A percentile compares a stretch with the other conserved stretches of the same genome.
phyloP scores from a whole-genome alignment of 2,797 vertebrate species.

The Sciaenops ocellatus region DNA sequence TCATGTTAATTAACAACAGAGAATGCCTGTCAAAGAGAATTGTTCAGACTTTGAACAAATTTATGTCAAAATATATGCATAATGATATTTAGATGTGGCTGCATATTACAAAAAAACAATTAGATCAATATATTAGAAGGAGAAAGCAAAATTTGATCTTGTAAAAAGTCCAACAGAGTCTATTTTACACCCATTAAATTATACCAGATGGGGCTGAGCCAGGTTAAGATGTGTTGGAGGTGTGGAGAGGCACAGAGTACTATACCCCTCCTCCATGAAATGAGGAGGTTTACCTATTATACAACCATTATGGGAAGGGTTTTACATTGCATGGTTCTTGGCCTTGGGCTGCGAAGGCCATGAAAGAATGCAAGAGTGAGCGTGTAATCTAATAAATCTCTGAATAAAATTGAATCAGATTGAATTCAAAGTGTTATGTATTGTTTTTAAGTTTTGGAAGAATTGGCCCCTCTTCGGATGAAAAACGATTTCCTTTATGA shows the following conservation, averaged over 20 bases:
- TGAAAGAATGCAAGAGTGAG: not conserved
- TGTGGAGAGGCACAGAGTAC: conserved; percentile 1
- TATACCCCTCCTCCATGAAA: conserved; percentile 31
- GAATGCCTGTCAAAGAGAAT: not conserved
- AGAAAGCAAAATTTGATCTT: not conserved
- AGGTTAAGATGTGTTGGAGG: conserved; percentile 25
- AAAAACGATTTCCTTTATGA: not conserved
- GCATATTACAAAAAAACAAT: not conserved
- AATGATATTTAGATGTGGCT: not conserved
- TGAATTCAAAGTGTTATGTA: conserved; percentile 11
- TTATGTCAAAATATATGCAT: not conserved
- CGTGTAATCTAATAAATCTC: conserved; percentile 41
- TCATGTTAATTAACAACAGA: not conserved
- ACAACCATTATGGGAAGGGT: conserved; percentile 14
- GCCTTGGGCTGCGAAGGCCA: conserved; percentile 28
- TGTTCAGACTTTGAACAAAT: not conserved
- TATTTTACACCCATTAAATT: conserved; percentile 20
- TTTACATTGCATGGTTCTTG: conserved; percentile 15
- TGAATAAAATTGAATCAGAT: conserved; percentile 22
- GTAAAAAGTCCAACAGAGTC: conserved; percentile 2
- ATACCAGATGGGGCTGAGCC: conserved; percentile 45
- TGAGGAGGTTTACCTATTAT: conserved; percentile 17
- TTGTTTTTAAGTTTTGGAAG: conserved; percentile 2
- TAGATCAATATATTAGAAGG: not conserved
- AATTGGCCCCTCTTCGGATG: not conserved